Percentiles rank a stretch among this genome's conserved stretches.
These are phyloP conservation scores for Myripristis murdjan DNA, from an alignment of 2,797 vertebrate genomes.

Conservation along the genomic window DNA sequence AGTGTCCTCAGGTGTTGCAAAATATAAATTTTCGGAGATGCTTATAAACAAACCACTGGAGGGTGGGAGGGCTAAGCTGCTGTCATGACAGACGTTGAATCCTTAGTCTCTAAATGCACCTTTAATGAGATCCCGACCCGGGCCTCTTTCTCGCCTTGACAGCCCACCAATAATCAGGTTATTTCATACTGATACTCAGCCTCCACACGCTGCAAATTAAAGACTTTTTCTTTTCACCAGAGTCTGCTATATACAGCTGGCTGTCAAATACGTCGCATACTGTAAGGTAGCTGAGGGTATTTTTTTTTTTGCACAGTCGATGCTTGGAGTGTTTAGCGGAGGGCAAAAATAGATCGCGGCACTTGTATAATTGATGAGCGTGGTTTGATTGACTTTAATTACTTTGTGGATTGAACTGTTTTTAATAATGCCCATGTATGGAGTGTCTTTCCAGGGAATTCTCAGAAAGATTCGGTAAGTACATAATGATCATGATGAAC, in stretches of 20 bases:
- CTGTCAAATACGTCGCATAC: conserved; percentile 32
- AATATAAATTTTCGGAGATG: conserved; percentile 10
- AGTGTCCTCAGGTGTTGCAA: conserved; percentile 41
- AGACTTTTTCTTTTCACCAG: conserved; percentile 16
- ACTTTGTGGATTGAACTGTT: conserved; percentile 54
- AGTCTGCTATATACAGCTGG: conserved; percentile 20
- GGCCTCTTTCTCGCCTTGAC: conserved; percentile 47
- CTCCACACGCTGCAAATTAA: conserved; percentile 40
- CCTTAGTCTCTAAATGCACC: conserved; percentile 43
- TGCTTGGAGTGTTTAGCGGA: conserved; percentile 20
- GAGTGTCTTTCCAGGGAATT: conserved; percentile 47
- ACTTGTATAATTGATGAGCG: conserved; percentile 61
- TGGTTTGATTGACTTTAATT: conserved; percentile 58
- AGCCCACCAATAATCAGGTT: conserved; percentile 47
- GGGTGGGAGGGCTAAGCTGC: conserved; percentile 25
- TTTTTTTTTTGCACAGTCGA: background rate
- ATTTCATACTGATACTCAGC: conserved; percentile 40
- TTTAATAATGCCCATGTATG: conserved; percentile 64
- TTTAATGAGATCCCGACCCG: conserved; percentile 64
- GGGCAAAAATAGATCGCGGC: conserved; percentile 46
- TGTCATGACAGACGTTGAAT: conserved; percentile 32
- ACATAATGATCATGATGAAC: conserved; percentile 66
- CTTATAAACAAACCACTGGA: conserved; percentile 43
- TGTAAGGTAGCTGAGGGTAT: background rate
- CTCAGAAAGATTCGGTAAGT: conserved; percentile 55